These are phyloP conservation scores for Drosophila nannoptera DNA, from an alignment of 1,140 invertebrate species.

Conservation along the genomic window DNA sequence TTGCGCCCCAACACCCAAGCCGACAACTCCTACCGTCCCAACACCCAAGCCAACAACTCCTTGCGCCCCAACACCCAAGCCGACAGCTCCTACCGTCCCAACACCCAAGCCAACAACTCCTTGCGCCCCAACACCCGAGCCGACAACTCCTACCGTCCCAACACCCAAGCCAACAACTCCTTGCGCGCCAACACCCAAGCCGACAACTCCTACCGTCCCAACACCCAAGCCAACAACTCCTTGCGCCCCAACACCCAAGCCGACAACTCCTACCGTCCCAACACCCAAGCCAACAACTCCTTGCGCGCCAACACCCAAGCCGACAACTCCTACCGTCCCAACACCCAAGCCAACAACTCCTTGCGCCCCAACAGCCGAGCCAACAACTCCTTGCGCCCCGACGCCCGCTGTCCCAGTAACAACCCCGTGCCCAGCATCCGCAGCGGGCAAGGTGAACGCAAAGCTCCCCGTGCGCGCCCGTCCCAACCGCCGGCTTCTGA, in stretches of 20 bases:
- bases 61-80: slow-evolving; percentile 2
- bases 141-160: slow-evolving; percentile 1
- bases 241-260: background rate
- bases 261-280: slow-evolving; percentile 8
- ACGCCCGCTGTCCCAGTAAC: slow-evolving; percentile 5
- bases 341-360: slow-evolving; percentile 22
- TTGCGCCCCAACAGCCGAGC: background rate
- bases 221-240: background rate
- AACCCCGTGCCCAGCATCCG: background rate
- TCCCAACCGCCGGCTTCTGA: slow-evolving; percentile 29
- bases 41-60: slow-evolving; percentile 16
- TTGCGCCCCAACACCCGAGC: no score
- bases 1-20: slow-evolving; percentile 1
- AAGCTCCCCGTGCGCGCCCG: slow-evolving; percentile 12
- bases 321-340: slow-evolving; percentile 8
- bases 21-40: slow-evolving; percentile 1
- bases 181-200: background rate
- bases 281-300: slow-evolving; percentile 7
- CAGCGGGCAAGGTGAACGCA: background rate
- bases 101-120: slow-evolving; percentile 10
- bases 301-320: background rate
- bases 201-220: no score
- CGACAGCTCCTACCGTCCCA: slow-evolving; percentile 1
- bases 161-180: background rate
- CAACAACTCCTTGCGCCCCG: slow-evolving; percentile 7